Percentiles rank a stretch among this genome's conserved stretches.
Conservation (phyloP, 1,140 invertebrate species). For the Rhynchophorus ferrugineus region DNA sequence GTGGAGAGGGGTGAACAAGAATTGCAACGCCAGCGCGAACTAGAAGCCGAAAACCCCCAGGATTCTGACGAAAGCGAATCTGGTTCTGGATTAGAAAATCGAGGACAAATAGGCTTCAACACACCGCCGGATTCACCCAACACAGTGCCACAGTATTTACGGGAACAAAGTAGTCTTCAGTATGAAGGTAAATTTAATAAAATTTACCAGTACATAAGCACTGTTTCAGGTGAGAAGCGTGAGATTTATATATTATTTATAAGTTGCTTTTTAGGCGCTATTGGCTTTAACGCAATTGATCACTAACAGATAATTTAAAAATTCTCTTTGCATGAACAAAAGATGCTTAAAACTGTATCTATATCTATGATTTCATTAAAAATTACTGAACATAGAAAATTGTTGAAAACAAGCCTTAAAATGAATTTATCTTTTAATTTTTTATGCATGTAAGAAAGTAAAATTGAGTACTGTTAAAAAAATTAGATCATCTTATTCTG, state of each 20-base stretch:
- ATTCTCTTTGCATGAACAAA: too few species aligned
- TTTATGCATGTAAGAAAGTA: too few species aligned
- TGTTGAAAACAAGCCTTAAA: too few species aligned
- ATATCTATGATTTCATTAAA: too few species aligned
- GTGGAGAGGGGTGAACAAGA: conserved; percentile 39
- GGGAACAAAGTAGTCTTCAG: conserved; percentile 51
- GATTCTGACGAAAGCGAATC: conserved; percentile 61
- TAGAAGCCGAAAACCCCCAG: conserved; percentile 51
- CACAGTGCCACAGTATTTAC: conserved; percentile 45
- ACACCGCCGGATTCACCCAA: conserved; percentile 89
- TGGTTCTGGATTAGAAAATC: conserved; percentile 54
- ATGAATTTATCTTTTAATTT: too few species aligned
- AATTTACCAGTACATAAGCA: conserved; percentile 28
- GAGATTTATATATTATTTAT: conserved; percentile 9
- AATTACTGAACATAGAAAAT: too few species aligned
- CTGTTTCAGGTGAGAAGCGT: conserved; percentile 26
- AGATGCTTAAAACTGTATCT: too few species aligned
- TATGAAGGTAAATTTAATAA: conserved; percentile 46
- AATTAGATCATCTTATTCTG: too few species aligned
- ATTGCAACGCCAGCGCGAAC: conserved; percentile 41
- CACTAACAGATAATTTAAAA: too few species aligned
- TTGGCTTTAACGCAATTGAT: too few species aligned
- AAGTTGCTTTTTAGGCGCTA: neutral
- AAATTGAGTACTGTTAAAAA: too few species aligned
- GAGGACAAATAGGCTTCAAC: conserved; percentile 44